These are phyloP conservation scores for Eudyptes chrysolophus DNA, from an alignment of 2,113 vertebrate genomes.

Conservation along the genomic window DNA sequence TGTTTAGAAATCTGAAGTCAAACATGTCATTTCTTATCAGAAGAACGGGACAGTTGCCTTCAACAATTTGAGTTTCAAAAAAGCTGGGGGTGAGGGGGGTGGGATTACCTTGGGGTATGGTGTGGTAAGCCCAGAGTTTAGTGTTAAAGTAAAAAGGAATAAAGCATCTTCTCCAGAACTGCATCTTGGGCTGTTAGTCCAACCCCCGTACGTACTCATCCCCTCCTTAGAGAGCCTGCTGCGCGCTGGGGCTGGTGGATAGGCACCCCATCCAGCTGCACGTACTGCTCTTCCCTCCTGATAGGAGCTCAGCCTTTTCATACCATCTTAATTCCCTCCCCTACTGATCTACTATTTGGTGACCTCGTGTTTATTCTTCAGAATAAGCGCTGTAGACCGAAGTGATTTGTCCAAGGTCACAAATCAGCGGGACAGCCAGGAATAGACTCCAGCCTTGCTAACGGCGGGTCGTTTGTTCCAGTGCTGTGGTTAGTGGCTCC, in stretches of 20 bases:
- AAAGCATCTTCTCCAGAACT: background rate
- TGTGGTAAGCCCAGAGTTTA: background rate
- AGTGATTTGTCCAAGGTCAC: constrained; percentile 7
- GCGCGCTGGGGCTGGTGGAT: background rate
- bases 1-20: constrained; percentile 39
- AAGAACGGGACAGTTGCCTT: background rate
- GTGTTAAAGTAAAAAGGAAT: background rate
- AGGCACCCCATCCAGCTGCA: background rate
- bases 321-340: background rate
- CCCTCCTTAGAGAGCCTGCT: background rate
- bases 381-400: background rate
- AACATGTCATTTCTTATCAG: background rate
- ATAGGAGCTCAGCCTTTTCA: background rate
- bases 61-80: background rate
- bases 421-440: background rate
- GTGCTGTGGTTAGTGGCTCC: background rate
- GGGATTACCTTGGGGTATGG: background rate
- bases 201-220: fast-evolving
- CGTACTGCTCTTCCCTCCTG: background rate
- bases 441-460: background rate
- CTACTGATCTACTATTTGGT: background rate
- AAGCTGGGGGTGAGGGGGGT: fast-evolving
- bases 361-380: background rate
- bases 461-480: background rate
- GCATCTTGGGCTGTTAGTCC: background rate